phyloP scores from a whole-genome alignment of 2,888 invertebrate genomes.

The Carabus problematicus region DNA sequence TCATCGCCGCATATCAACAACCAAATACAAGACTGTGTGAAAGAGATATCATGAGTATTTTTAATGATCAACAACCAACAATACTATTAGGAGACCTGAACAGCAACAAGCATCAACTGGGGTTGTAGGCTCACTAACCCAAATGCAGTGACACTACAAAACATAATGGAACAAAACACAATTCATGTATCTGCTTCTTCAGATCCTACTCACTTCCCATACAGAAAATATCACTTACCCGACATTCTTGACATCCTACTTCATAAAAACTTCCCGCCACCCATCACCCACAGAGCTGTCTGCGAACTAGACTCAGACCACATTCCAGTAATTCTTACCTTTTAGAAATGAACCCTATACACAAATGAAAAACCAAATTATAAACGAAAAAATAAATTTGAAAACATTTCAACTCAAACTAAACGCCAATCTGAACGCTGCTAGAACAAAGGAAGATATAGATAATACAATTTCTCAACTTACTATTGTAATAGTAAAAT shows the following conservation, averaged over 20 bases:
- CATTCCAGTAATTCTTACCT: no score
- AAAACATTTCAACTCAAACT: no score
- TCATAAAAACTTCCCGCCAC: conserved; percentile 28
- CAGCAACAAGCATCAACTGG: conserved; percentile 29
- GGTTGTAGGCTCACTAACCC: no score
- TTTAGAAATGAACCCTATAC: no score
- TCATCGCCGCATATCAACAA: conserved; percentile 36
- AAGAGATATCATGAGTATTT: conserved; percentile 26
- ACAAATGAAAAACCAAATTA: no score
- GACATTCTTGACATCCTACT: conserved; percentile 41
- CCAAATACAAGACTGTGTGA: conserved; percentile 37
- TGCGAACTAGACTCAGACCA: conserved; percentile 40
- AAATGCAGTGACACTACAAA: conserved; percentile 29
- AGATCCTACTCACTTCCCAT: conserved; percentile 39
- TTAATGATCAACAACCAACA: conserved; percentile 15
- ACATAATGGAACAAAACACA: conserved; percentile 18
- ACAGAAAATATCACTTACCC: conserved; percentile 33
- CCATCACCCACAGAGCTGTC: conserved; percentile 38
- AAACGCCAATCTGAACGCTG: background rate
- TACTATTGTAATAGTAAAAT: background rate
- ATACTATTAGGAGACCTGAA: conserved; percentile 41
- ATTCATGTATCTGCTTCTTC: conserved; percentile 38
- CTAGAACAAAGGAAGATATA: background rate
- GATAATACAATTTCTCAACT: background rate
- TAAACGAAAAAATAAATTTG: no score